Evolutionary conservation across 2,113 vertebrate species (phyloP).

Genomic region (Cololabis saira): DNA sequence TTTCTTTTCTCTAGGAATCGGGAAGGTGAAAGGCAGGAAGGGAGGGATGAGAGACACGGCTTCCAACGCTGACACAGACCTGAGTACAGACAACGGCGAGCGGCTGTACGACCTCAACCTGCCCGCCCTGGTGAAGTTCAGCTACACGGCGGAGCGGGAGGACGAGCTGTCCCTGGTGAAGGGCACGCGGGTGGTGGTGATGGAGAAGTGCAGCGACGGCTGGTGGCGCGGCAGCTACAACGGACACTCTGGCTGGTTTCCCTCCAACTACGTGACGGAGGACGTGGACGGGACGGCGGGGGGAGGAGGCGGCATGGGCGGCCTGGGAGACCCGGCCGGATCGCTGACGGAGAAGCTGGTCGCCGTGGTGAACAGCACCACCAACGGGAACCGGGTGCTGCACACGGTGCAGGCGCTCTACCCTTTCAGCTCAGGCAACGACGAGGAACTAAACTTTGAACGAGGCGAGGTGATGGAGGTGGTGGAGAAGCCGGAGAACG

Average conservation of each 20-base stretch:
- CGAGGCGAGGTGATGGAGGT: slow-evolving; percentile 93
- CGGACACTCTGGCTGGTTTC: slow-evolving; percentile 90
- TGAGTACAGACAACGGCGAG: slow-evolving; percentile 86
- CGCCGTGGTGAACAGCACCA: slow-evolving; percentile 83
- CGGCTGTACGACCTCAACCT: slow-evolving; percentile 91
- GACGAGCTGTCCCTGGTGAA: slow-evolving; percentile 91
- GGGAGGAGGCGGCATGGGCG: slow-evolving; percentile 70
- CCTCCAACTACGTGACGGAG: slow-evolving; percentile 93
- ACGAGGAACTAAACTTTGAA: slow-evolving; percentile 93
- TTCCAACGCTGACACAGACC: slow-evolving; percentile 84
- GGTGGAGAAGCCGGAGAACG: slow-evolving; percentile 92
- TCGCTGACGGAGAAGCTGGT: slow-evolving; percentile 89
- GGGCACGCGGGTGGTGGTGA: slow-evolving; percentile 90
- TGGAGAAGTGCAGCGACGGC: slow-evolving; percentile 94
- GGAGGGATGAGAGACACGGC: slow-evolving; percentile 86
- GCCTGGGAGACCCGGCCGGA: slow-evolving; percentile 81
- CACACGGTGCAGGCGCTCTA: slow-evolving; percentile 92
- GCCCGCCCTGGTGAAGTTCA: slow-evolving; percentile 91
- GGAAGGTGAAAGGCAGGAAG: slow-evolving; percentile 89
- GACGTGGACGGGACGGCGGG: slow-evolving; percentile 86
- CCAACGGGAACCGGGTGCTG: slow-evolving; percentile 84
- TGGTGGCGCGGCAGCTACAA: slow-evolving; percentile 92
- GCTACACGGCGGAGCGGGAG: slow-evolving; percentile 90
- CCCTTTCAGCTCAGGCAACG: slow-evolving; percentile 89
- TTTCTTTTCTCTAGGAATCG: slow-evolving; percentile 81